Percentiles rank a stretch among this genome's conserved stretches.
Evolutionary conservation across 1,140 invertebrate genomes (phyloP).

Genomic region (Homarus americanus): DNA sequence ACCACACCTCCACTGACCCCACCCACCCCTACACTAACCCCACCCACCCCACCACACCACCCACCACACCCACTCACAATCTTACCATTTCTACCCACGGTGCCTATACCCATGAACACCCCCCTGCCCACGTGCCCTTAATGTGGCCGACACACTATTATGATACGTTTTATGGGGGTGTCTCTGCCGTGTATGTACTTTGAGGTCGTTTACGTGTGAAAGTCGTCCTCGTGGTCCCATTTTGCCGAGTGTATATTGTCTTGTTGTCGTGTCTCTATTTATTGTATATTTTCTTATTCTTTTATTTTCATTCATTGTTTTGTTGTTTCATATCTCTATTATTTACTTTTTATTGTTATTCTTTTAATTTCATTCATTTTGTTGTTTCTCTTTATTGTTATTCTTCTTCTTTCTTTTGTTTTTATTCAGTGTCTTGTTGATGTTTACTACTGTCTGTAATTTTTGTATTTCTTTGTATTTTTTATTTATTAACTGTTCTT

Average conservation of each 20-base stretch:
- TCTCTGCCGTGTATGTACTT: background rate
- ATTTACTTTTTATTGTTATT: background rate
- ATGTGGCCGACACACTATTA: no score
- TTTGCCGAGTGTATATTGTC: background rate
- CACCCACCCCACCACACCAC: no score
- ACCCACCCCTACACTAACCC: no score
- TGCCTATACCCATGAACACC: no score
- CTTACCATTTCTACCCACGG: no score
- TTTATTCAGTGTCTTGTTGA: background rate
- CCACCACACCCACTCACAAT: no score
- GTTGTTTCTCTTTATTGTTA: background rate
- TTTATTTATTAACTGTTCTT: background rate
- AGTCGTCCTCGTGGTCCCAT: background rate
- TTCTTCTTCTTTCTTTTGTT: no score
- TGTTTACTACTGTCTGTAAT: background rate
- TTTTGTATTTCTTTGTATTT: background rate
- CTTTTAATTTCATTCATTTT: background rate
- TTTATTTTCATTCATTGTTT: no score
- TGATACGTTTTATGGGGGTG: no score
- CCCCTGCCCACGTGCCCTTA: no score
- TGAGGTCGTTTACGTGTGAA: background rate
- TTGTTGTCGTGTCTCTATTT: background rate
- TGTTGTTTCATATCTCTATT: no score
- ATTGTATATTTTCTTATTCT: background rate
- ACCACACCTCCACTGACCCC: no score